phyloP scores from a whole-genome alignment of 2,113 vertebrate species.

The Anguilla rostrata region DNA sequence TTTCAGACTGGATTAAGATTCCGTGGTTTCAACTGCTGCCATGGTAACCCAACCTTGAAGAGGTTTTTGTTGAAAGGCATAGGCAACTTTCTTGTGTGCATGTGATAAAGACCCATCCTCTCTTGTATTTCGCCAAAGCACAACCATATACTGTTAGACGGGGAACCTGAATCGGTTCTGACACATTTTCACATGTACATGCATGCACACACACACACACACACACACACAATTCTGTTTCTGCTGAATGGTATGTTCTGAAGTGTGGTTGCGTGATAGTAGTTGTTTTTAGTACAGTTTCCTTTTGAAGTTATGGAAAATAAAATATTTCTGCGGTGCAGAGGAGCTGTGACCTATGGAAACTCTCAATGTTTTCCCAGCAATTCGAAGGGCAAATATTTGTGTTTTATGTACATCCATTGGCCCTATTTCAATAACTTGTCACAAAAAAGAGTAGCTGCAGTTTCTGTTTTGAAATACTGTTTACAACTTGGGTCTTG shows the following conservation, averaged over 20 bases:
- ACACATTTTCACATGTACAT: neutral
- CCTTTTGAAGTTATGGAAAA: neutral
- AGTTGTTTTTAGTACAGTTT: neutral
- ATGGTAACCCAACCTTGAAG: conserved; percentile 68
- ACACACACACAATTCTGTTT: neutral
- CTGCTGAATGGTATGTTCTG: neutral
- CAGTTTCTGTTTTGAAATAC: neutral
- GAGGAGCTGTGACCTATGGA: neutral
- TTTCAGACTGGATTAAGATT: conserved; percentile 73
- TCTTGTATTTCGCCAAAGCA: neutral
- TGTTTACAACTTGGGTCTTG: neutral
- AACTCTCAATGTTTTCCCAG: neutral
- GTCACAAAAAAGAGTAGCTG: neutral
- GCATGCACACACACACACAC: neutral
- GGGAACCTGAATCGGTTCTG: neutral
- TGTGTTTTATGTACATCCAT: neutral
- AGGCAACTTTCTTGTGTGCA: conserved; percentile 65
- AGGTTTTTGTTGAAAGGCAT: conserved; percentile 62
- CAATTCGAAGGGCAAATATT: neutral
- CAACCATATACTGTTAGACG: neutral
- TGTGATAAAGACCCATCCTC: neutral
- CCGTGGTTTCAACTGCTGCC: conserved; percentile 57
- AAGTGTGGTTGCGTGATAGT: neutral
- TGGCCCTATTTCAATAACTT: neutral
- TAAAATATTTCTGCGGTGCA: neutral